Evolutionary conservation across 2,888 invertebrate species (phyloP).

Genomic region (Philaethria dido): DNA sequence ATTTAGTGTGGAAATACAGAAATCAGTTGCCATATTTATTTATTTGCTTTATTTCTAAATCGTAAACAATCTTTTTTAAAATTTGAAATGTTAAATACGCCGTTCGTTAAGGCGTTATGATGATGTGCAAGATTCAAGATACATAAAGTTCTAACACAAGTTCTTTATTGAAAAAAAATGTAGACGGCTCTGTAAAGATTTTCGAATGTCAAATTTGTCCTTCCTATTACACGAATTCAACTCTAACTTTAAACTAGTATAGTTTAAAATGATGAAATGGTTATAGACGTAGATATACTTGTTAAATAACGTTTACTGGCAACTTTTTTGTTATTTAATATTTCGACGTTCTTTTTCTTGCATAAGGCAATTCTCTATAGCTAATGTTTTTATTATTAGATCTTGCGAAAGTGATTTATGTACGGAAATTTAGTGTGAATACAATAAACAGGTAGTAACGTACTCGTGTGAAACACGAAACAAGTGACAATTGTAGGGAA

Average conservation of each 20-base stretch:
- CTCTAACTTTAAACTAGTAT: not conserved
- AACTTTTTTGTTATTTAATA: not conserved
- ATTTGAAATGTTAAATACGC: too few relatives aligned
- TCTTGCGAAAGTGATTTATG: conserved; percentile 11
- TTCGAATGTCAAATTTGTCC: not conserved
- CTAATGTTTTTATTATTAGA: not conserved
- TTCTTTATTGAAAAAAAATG: not conserved
- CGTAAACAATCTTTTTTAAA: too few relatives aligned
- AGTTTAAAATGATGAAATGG: not conserved
- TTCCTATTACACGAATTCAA: not conserved
- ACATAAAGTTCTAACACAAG: not conserved
- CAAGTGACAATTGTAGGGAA: conserved; percentile 20
- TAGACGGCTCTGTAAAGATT: not conserved
- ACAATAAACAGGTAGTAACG: conserved; percentile 6
- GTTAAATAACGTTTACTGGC: not conserved
- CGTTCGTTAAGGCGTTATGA: too few relatives aligned
- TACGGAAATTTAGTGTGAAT: not conserved
- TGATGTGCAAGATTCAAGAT: too few relatives aligned
- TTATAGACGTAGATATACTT: not conserved
- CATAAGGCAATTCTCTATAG: not conserved
- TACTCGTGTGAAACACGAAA: conserved; percentile 4
- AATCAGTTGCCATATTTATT: too few relatives aligned
- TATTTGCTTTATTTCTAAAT: too few relatives aligned
- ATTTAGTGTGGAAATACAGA: too few relatives aligned
- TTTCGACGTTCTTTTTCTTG: conserved; percentile 1